Percentiles rank a stretch among this genome's conserved stretches.
Evolutionary conservation across 2,797 vertebrate genomes (phyloP).

Genomic region (Chromis chromis): DNA sequence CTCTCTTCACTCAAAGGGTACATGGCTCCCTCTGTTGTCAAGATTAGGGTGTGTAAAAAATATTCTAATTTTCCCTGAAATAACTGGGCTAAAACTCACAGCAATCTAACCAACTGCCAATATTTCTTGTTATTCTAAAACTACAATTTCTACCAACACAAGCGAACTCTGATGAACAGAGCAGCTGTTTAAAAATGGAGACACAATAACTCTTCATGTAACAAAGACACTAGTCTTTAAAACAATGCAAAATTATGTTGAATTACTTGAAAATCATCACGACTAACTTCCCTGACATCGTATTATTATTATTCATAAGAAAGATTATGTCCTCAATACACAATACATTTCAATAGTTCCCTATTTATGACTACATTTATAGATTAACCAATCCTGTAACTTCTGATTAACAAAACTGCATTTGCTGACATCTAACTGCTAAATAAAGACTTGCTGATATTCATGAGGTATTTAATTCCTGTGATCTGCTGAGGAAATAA

Average conservation of each 20-base stretch:
- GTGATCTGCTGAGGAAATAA: background rate
- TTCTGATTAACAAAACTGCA: background rate
- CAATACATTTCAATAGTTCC: background rate
- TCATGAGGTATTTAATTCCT: background rate
- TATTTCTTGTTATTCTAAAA: background rate
- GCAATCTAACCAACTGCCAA: background rate
- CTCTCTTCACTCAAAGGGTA: slow-evolving; percentile 13
- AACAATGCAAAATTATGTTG: too few relatives aligned
- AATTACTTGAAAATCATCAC: too few relatives aligned
- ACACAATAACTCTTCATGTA: background rate
- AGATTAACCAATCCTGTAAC: background rate
- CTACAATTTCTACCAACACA: background rate
- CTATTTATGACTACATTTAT: background rate
- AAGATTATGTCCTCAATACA: background rate
- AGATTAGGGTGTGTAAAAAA: slow-evolving; percentile 8
- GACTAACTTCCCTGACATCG: background rate
- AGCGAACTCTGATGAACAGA: background rate
- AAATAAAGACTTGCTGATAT: background rate
- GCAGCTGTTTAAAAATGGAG: background rate
- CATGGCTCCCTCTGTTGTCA: slow-evolving; percentile 75
- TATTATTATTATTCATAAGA: background rate
- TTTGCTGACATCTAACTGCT: background rate
- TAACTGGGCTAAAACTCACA: background rate
- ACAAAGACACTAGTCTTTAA: background rate
- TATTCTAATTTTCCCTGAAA: background rate